Evolutionary conservation across 2,797 vertebrate species (phyloP).

Genomic region (Sebastes steindachneri): DNA sequence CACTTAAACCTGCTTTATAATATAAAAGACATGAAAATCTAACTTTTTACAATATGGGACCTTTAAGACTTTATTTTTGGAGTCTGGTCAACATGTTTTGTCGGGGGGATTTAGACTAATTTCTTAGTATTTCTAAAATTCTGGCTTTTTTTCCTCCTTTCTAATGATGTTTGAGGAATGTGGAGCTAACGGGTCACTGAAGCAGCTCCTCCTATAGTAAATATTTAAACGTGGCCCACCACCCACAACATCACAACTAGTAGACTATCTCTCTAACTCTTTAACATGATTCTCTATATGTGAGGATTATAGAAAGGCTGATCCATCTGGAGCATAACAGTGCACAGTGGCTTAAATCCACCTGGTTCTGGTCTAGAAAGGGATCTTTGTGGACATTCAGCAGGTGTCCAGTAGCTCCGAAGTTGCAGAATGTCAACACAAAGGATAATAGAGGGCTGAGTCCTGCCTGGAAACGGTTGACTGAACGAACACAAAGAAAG

Average conservation of each 20-base stretch:
- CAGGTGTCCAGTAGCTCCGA: constrained; percentile 3
- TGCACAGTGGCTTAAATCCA: background rate
- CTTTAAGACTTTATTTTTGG: background rate
- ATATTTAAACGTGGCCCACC: constrained; percentile 21
- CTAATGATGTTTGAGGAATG: constrained; percentile 2
- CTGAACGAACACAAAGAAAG: background rate
- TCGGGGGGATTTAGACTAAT: no score
- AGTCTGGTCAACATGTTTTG: background rate
- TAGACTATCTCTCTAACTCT: background rate
- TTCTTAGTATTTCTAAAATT: background rate
- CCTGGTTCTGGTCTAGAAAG: background rate
- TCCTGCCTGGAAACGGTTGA: background rate
- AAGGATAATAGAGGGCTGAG: background rate
- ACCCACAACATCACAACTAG: background rate
- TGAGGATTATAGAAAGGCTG: background rate
- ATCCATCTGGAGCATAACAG: background rate
- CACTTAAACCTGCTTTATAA: no score
- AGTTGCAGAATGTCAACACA: background rate
- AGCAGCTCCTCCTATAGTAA: constrained; percentile 7
- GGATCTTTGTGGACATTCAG: background rate
- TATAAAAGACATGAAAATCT: no score
- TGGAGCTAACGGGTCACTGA: background rate
- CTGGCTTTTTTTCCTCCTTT: background rate
- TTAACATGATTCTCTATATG: background rate
- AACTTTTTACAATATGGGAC: no score